Evolutionary conservation across 2,888 invertebrate species (phyloP).

Genomic region (Cheilosia vernalis): DNA sequence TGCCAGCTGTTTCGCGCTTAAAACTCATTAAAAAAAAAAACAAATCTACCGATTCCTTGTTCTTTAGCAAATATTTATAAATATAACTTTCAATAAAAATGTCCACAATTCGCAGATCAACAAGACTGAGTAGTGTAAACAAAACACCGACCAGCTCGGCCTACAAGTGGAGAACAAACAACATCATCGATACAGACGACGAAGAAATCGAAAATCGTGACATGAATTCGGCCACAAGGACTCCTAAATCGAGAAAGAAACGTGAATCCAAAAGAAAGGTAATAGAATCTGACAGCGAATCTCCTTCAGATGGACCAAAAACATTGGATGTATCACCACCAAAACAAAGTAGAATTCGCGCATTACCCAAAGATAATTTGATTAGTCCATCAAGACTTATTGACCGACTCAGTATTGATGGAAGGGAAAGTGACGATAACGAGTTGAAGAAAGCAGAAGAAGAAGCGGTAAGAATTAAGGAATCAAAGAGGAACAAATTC

Average conservation of each 20-base stretch:
- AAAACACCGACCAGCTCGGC: conserved; percentile 73
- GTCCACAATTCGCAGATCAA: conserved; percentile 81
- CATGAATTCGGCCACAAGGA: conserved; percentile 56
- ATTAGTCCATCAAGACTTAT: conserved; percentile 81
- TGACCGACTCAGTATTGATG: conserved; percentile 81
- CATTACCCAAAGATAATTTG: conserved; percentile 74
- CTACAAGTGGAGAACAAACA: conserved; percentile 61
- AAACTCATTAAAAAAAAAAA: conserved; percentile 19
- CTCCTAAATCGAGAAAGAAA: conserved; percentile 59
- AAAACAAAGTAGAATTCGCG: conserved; percentile 78
- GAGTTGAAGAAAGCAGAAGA: conserved; percentile 23
- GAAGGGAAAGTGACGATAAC: conserved; percentile 56
- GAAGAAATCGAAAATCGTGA: conserved; percentile 67
- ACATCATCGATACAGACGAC: conserved; percentile 33
- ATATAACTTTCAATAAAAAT: conserved; percentile 75
- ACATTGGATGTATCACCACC: conserved; percentile 79
- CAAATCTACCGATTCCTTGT: not conserved
- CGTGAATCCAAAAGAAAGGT: conserved; percentile 63
- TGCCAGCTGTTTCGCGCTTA: conserved; percentile 59
- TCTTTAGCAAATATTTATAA: conserved; percentile 6
- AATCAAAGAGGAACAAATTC: conserved; percentile 80
- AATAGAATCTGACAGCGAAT: conserved; percentile 53
- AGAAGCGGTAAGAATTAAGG: conserved; percentile 8
- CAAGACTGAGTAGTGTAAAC: conserved; percentile 80
- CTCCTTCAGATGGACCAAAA: conserved; percentile 5